phyloP scores from a whole-genome alignment of 2,888 invertebrate species.

The Oscheius sp. region DNA sequence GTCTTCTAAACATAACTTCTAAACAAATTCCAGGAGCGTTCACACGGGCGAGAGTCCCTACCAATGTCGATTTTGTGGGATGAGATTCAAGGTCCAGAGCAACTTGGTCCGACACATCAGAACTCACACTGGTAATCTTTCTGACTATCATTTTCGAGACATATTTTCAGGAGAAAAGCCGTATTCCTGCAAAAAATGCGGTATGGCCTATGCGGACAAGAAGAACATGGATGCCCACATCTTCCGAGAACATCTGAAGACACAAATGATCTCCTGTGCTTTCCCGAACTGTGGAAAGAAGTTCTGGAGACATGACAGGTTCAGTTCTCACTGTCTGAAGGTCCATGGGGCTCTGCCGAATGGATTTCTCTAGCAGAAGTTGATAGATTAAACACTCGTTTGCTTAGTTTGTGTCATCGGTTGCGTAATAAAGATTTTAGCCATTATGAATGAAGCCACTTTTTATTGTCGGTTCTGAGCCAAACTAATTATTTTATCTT shows the following conservation, averaged over 20 bases:
- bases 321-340: conserved; percentile 37
- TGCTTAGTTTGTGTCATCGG: too few relatives aligned
- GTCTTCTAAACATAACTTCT: too few relatives aligned
- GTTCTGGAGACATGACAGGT: conserved; percentile 63
- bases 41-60: conserved; percentile 68
- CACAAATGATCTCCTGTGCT: conserved; percentile 51
- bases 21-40: conserved; percentile 50
- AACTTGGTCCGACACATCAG: conserved; percentile 64
- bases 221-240: conserved; percentile 71
- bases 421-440: too few relatives aligned
- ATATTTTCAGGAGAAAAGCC: conserved; percentile 62
- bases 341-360: conserved; percentile 28
- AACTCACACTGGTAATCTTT: conserved; percentile 59
- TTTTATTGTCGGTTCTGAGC: too few relatives aligned
- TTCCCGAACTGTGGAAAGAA: conserved; percentile 44
- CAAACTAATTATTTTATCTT: too few relatives aligned
- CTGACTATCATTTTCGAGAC: not conserved
- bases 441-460: too few relatives aligned
- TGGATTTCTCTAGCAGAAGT: not conserved
- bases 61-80: conserved; percentile 55
- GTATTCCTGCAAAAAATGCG: conserved; percentile 66
- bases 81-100: conserved; percentile 66
- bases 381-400: too few relatives aligned
- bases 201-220: conserved; percentile 65
- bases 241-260: conserved; percentile 61